phyloP scores from a whole-genome alignment of 2,888 invertebrate genomes.

The Machimus rusticus region DNA sequence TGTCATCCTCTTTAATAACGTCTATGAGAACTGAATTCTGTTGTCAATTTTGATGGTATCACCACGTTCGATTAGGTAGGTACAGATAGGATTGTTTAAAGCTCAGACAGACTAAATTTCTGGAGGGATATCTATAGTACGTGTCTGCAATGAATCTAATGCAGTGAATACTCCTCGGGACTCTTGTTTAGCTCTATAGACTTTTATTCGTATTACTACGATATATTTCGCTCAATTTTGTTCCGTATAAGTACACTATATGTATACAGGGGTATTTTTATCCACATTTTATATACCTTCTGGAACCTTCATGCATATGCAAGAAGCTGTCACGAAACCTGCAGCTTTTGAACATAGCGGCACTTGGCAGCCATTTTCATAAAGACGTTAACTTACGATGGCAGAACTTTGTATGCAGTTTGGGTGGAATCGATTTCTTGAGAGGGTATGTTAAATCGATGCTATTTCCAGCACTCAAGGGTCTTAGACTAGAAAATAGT shows the following conservation, averaged over 20 bases:
- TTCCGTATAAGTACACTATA: not conserved
- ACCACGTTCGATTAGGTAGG: not conserved
- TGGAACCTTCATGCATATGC: not conserved
- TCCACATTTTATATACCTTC: not conserved
- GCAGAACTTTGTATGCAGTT: not conserved
- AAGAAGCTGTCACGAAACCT: not conserved
- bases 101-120: not conserved
- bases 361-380: not conserved
- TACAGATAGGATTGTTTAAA: not conserved
- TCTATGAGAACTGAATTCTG: not conserved
- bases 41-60: not conserved
- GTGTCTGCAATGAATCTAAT: not conserved
- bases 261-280: not conserved
- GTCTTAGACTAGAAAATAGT: not conserved
- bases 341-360: not conserved
- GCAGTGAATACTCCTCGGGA: not conserved
- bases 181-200: not conserved
- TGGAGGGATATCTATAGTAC: not conserved
- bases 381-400: not conserved
- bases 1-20: not conserved
- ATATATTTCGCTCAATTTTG: not conserved
- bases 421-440: not conserved
- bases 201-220: not conserved
- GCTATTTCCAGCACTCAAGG: not conserved
- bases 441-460: not conserved